Evolutionary conservation across 2,797 vertebrate species (phyloP).

Genomic region (Bradypodion ventrale): DNA sequence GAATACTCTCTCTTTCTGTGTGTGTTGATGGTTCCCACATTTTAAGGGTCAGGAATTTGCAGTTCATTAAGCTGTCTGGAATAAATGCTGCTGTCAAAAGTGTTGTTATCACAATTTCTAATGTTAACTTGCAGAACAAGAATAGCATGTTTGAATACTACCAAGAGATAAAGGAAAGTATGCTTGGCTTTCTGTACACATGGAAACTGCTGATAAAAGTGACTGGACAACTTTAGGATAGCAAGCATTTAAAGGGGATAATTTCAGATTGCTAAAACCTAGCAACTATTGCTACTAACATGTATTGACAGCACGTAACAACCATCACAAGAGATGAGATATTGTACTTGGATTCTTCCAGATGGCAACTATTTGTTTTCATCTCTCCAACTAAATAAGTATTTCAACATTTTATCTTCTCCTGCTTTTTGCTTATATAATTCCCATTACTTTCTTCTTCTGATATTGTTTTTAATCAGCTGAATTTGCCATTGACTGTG

Average conservation of each 20-base stretch:
- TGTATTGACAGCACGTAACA: too few species aligned
- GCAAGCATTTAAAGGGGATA: conserved; percentile 8
- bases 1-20: neutral
- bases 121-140: conserved; percentile 47
- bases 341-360: neutral
- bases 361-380: conserved; percentile 14
- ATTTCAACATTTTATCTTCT: neutral
- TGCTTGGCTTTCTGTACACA: conserved; percentile 24
- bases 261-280: neutral
- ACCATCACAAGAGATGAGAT: neutral
- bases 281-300: neutral
- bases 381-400: neutral
- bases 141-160: conserved; percentile 41
- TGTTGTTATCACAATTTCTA: conserved; percentile 48
- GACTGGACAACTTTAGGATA: conserved; percentile 11
- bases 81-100: conserved; percentile 39
- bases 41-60: conserved; percentile 68
- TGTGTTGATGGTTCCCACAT: conserved; percentile 50
- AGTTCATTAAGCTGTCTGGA: conserved; percentile 57
- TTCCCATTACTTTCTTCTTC: neutral
- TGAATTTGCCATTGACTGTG: too few species aligned
- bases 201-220: conserved; percentile 33
- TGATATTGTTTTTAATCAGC: too few species aligned
- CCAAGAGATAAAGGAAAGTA: conserved; percentile 49
- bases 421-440: neutral